phyloP scores from a whole-genome alignment of 2,797 vertebrate genomes.

The Myotis vivesi region DNA sequence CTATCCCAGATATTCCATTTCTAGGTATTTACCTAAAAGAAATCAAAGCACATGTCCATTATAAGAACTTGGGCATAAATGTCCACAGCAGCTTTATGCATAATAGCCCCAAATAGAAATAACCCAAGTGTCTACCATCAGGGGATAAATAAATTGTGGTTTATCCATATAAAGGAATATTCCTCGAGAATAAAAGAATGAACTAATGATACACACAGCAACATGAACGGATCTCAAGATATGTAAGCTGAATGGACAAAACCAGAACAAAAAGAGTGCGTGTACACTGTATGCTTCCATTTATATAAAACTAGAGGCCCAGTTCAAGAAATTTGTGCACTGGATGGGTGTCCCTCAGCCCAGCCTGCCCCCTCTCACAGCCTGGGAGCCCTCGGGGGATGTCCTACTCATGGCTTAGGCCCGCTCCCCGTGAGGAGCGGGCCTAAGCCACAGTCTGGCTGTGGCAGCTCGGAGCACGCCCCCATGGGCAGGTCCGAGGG shows the following conservation, averaged over 20 bases:
- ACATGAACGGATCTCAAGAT: background rate
- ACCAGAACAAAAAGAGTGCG: background rate
- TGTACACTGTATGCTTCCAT: background rate
- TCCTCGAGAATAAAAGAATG: background rate
- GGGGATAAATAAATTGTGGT: background rate
- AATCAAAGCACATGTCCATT: background rate
- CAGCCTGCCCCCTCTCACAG: too few relatives aligned
- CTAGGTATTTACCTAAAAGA: background rate
- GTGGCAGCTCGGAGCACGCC: too few relatives aligned
- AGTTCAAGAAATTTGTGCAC: too few relatives aligned
- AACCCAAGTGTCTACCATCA: background rate
- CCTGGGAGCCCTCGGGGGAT: too few relatives aligned
- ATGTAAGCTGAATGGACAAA: background rate
- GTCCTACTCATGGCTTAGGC: too few relatives aligned
- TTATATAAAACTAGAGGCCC: background rate
- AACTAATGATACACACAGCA: background rate
- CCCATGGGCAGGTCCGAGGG: too few relatives aligned
- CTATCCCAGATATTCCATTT: background rate
- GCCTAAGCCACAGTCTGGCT: too few relatives aligned
- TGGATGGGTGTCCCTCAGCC: too few relatives aligned
- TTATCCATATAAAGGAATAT: background rate
- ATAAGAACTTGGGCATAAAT: background rate
- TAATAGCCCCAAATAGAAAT: background rate
- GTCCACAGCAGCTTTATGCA: background rate
- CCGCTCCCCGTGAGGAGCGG: too few relatives aligned